phyloP scores from a whole-genome alignment of 2,113 vertebrate species.

The Spilogale gracilis region DNA sequence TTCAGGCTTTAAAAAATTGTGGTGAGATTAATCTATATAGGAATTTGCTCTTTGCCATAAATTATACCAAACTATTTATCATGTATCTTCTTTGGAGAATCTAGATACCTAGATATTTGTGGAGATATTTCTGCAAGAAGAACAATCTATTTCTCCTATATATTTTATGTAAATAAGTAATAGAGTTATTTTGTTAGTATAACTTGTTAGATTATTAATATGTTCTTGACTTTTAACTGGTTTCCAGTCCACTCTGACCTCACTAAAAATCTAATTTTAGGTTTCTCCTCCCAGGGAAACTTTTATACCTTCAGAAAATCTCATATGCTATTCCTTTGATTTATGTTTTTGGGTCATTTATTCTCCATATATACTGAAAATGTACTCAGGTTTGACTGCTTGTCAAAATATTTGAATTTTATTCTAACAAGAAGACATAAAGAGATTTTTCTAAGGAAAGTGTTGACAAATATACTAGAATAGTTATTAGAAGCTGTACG shows the following conservation, averaged over 20 bases:
- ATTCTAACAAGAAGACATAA: neutral
- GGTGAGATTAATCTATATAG: neutral
- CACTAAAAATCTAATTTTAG: neutral
- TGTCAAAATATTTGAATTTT: constrained; percentile 3
- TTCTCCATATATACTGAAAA: neutral
- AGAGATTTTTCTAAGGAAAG: neutral
- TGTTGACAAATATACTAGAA: neutral
- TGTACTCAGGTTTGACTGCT: neutral
- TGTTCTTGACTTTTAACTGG: neutral
- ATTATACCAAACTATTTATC: neutral
- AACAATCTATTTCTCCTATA: neutral
- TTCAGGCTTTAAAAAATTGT: neutral
- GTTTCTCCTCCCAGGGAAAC: neutral
- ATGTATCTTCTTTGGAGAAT: neutral
- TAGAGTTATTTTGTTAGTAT: neutral
- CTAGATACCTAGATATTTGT: neutral
- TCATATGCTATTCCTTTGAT: neutral
- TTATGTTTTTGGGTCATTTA: neutral
- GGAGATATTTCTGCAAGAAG: neutral
- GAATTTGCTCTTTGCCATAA: neutral
- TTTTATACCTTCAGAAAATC: neutral
- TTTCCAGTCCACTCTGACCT: neutral
- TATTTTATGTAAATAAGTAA: neutral
- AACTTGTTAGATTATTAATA: neutral
- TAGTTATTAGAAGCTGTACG: neutral